Evolutionary conservation across 2,113 vertebrate species (phyloP), one percentile per base, ranked within the genome.

Genomic region (Stigmatopora argus): DNA sequence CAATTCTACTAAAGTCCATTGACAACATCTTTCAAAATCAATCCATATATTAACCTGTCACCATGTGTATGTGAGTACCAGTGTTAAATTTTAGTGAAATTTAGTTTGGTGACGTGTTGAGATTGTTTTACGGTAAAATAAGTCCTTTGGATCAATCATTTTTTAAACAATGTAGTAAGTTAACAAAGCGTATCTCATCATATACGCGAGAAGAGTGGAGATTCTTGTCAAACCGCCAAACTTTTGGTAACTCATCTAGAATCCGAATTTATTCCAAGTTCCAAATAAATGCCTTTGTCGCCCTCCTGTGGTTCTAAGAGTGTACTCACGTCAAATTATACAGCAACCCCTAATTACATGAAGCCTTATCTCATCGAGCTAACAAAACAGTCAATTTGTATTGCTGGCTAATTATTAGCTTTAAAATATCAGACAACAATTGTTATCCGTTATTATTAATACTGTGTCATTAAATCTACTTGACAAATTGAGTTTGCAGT

Each of bases 301-400:
- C 83, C 83, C 83, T 83, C 86, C 85, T 52, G 72, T 77, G 86
- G 79, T 31, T 26, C 65, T 46, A 4, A 26, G 1, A 14, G 1
- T 15, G n/a, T 57, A 47, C 65, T 69, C 1, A 51, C 17, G 58
- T 49, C 11, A 41, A 59, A 75, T 15, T 41, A 55, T 65, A 44
- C 41, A 63, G 4, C 13, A 2, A 19, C 55, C 31, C 38, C 51
- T 73, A 45, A 68, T 65, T 75, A 72, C 69, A 66, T 52, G 21
- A 7, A 12, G 48, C 62, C 53, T 65, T 48, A 66, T 71, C 78
- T 68, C 62, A 62, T 15, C 41, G 3, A 65, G 34, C 77, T 68
- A 77, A 78, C 67, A 66, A 18, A 72, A 46, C 34, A 38, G 52
- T 74, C 26, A 70, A 76, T 78, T 82, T 51, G 57, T 81, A 78